These are phyloP conservation scores for Toxonevra muliebris DNA, from an alignment of 2,888 invertebrate species.

Conservation along the genomic window DNA sequence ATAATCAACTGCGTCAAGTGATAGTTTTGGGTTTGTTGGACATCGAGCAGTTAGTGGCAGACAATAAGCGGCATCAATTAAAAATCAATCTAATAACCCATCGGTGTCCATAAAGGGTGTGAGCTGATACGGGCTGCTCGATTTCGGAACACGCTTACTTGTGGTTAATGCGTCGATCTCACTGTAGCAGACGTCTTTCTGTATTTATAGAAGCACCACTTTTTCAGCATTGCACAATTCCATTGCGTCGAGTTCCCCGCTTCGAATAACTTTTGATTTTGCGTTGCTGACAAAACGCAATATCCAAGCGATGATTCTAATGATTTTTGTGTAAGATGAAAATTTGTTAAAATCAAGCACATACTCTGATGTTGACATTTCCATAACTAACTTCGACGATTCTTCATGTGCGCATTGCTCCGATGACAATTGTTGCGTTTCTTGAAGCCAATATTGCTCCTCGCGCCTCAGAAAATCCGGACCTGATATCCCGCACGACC, in stretches of 20 bases:
- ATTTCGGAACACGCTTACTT: slow-evolving; percentile 2
- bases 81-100: slow-evolving; percentile 20
- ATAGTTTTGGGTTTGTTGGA: slow-evolving; percentile 17
- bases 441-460: slow-evolving; percentile 16
- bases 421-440: background rate
- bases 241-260: background rate
- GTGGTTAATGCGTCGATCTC: slow-evolving; percentile 18
- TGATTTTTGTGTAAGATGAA: slow-evolving; percentile 33
- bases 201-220: background rate
- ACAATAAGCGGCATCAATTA: slow-evolving; percentile 31
- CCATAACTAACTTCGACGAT: background rate
- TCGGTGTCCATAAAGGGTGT: slow-evolving; percentile 28
- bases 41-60: slow-evolving; percentile 28
- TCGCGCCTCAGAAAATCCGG: slow-evolving; percentile 20
- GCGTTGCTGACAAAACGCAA: slow-evolving; percentile 1
- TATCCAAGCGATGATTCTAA: slow-evolving; percentile 44
- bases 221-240: background rate
- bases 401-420: slow-evolving; percentile 7
- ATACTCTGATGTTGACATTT: background rate
- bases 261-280: background rate
- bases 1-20: slow-evolving; percentile 5
- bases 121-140: slow-evolving; percentile 12
- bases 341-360: slow-evolving; percentile 9
- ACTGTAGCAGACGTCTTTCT: slow-evolving; percentile 6
- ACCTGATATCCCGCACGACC: slow-evolving; percentile 27